Base-by-base conservation (phyloP, 30 jellyfish, hydroid and myxozoan genomes). In the Mastigias papua region DNA sequence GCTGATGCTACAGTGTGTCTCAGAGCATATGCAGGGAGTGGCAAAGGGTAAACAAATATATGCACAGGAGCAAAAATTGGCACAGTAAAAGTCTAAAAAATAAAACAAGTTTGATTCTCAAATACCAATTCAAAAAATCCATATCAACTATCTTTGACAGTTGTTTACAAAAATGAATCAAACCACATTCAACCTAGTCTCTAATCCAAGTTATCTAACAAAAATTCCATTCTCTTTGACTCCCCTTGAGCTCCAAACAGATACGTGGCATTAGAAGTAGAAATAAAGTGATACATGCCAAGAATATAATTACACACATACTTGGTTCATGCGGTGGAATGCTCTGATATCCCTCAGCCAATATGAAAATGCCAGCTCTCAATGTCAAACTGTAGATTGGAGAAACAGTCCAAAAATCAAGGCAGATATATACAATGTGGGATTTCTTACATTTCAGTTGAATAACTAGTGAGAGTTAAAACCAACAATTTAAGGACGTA, bases 271-370 rank as follows among this genome's bases (percentile, higher is more conserved):
- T 42, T 42, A 42, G 13, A 15, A 8, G 13, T 42, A 8, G 7
- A 42, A 42, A 42, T 15, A 4, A n/a, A n/a, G 54, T 4, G 7
- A 42, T 42, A 42, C 7, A 15, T 4, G 54, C 0, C 54, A 42
- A 42, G 54, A 42, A 8, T 42, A 42, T n/a, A n/a, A n/a, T 15
- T 42, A 42, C 7, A 42, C 7, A 15, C 67, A 5, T 54, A 96
- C 99, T 87, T 87, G 78, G 51, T 49, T 75, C 77, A 50, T 90
- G 98, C 33, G 99, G 97, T 23, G 99, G 99, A 25, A 96, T 96
- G 31, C 68, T 35, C 8, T 93, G 61, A 69, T 58, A 82, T 19
- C 99, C 99, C 37, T 82, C 97, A 1, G 98, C 99, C 28, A 96
- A 66, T 29, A 96, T 34, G 78, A 92, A 96, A 80, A 96, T 96